Base-by-base conservation (phyloP, 2,797 vertebrate genomes). In the Cuniculus paca region DNA sequence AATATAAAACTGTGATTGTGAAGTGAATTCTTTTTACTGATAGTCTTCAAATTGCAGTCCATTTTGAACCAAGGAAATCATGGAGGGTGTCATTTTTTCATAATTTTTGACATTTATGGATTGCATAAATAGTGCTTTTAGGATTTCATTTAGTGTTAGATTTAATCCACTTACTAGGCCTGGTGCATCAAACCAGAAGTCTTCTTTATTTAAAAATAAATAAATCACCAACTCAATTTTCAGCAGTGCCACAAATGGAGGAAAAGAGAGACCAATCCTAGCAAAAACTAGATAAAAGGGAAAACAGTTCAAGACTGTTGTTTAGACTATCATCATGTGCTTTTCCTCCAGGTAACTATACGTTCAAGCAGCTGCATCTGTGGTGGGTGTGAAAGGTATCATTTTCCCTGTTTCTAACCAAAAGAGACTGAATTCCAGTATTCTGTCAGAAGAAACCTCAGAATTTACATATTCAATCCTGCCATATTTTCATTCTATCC, bases 141-240 rank as follows among this genome's bases (percentile, higher is more conserved):
- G 68, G 22, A 31, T 90, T 92, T 60, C 7, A 81, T 56, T 93
- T 65, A 89, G 14, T 16, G 83, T 70, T 4, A 34, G 52, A 9
- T 83, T 95, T 94, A 72, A 8, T 89, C 17, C 6, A 65, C 34
- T 78, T 92, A 90, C 22, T 90, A 26, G 14, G 31, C 34, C 78
- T 90, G 60, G 75, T 85, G 7, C 26, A 56, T 58, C n/a, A 75
- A 70, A 34, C 39, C 24, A 60, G 6, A 58, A 48, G 20, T 75
- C 26, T 79, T 68, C 11, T 39, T 3, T 75, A 63, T 91, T 91
- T 90, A 86, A 85, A 84, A 86, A 70, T 63, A 94, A 89, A 93
- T 80, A 87, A 75, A 82, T 56, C 14, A 92, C 50, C 79, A 20
- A 10, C 31, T 87, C 60, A 77, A 54, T 90, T 95, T 90, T 81